Evolutionary conservation across 2,113 vertebrate genomes (phyloP), one percentile per base, ranked within the genome.

Genomic region (Scartelaos histophorus): DNA sequence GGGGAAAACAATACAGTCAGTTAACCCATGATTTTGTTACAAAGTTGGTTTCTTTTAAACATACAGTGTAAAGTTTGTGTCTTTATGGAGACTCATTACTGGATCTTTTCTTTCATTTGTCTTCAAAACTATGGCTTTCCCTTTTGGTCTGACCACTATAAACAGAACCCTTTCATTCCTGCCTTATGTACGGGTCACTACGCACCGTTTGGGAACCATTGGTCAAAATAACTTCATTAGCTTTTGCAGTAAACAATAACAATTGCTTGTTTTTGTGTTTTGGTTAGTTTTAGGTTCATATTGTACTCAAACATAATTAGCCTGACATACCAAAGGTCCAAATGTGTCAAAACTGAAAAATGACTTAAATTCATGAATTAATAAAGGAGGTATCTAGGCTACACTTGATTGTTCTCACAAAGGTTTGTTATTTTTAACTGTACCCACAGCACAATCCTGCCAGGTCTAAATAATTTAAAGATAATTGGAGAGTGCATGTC

Each of bases 361-460:
- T 74, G 34, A 19, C 56, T 34, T 22, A 45, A 49, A 56, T 34
- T 29, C 58, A 34, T 61, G 13, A 60, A 60, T 60, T 61, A 16
- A 34, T 61, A 34, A 60, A 60, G 57, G 22, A 29, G 13, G 56
- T 58, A 58, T 60, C 25, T 3, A 5, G 58, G 58, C 25, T 61
- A 34, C 54, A 7, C 35, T 38, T 57, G n/a, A 24, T 57, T 3
- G 57, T 70, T 70, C 21, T 13, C 29, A 45, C 64, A 53, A 64
- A 53, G 69, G 17, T 7, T 5, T 70, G 69, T 73, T n/a, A 60
- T 74, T 29, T 19, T 13, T 70, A 29, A 11, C 46, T 76, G 24
- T 22, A 43, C 51, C 19, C 57, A 51, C 43, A 78, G 53, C 34
- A 29, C 68, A 69, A 60, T 67, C n/a, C 43, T 13, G 56, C 22